Evolutionary conservation across 2,113 vertebrate genomes (phyloP), one percentile per base, ranked within the genome.

Genomic region (Saccopteryx leptura): DNA sequence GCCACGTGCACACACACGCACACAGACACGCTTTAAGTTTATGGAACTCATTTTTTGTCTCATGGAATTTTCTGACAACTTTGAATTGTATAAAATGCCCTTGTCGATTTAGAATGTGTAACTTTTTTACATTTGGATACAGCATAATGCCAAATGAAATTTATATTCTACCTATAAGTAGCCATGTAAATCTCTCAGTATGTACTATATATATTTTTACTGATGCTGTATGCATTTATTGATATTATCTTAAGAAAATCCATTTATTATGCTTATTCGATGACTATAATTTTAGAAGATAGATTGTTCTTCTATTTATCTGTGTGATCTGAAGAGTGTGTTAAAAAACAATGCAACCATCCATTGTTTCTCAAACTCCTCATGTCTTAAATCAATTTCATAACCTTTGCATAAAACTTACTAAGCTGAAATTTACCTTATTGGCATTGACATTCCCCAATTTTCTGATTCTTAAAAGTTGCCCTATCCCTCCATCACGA

Each of bases 401-500:
- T 68, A 31, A 60, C 46, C 19, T 88, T 61, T 14, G 61, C 5
- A 31, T 56, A 31, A 74, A 61, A 52, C 9, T 24, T 83, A 19
- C 13, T 61, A 86, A 69, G 60, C n/a, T 90, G 75, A 87, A 90
- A 56, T 75, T 79, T 68, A 28, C 14, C 48, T 56, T 74, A 50
- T 52, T 88, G 46, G 3, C 31, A 80, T 88, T 61, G 39, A 7
- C 50, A 90, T 78, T 26, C 46, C 88, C 83, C 79, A 31, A 81
- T 80, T 91, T 94, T 66, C 4, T 9, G 48, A 39, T 71, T 86
- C 21, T 50, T 80, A 24, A 88, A 88, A 75, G 23, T 18, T 84
- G 21, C 79, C 33, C 33, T 84, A 90, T 23, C 28, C 28, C 2
- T 80, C 58, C 19, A 81, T 69, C 33, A 84, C 72, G 56, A 80